phyloP scores from a whole-genome alignment of 2,113 vertebrate genomes.

The Oreotrochilus melanogaster region DNA sequence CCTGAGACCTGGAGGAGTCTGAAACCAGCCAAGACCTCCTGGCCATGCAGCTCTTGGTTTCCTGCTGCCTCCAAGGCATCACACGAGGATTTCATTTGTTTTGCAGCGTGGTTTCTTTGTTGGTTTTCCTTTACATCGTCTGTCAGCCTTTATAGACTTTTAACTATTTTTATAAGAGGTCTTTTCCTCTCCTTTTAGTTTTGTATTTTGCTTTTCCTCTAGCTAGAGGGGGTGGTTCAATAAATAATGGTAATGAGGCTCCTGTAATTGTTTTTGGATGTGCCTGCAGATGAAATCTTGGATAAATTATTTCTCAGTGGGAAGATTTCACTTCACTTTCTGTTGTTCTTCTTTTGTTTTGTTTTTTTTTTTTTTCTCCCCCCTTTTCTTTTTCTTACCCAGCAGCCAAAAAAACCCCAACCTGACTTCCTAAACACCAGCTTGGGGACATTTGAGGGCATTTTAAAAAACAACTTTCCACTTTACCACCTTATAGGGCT shows the following conservation, averaged over 20 bases:
- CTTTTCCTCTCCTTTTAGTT: neutral
- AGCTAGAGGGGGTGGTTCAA: constrained; percentile 39
- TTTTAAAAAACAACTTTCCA: neutral
- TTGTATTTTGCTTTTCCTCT: constrained; percentile 13
- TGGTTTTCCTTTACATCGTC: neutral
- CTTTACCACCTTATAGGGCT: neutral
- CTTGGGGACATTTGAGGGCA: neutral
- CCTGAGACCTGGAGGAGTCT: neutral
- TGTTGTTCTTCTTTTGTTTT: neutral
- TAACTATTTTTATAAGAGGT: constrained; percentile 24
- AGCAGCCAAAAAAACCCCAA: neutral
- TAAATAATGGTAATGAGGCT: constrained; percentile 58
- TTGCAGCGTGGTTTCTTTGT: neutral
- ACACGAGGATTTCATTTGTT: neutral
- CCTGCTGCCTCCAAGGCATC: neutral
- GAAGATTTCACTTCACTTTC: constrained; percentile 52
- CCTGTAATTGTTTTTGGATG: constrained; percentile 64
- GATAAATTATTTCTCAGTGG: constrained; percentile 54
- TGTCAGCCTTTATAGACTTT: neutral
- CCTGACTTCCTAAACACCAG: neutral
- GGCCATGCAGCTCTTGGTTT: neutral
- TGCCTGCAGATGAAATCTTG: constrained; percentile 47
- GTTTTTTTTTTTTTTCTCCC: neutral
- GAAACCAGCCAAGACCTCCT: neutral
- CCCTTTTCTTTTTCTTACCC: neutral